Evolutionary conservation across 1,140 invertebrate species (phyloP).

Genomic region (Dufourea novaeangliae): DNA sequence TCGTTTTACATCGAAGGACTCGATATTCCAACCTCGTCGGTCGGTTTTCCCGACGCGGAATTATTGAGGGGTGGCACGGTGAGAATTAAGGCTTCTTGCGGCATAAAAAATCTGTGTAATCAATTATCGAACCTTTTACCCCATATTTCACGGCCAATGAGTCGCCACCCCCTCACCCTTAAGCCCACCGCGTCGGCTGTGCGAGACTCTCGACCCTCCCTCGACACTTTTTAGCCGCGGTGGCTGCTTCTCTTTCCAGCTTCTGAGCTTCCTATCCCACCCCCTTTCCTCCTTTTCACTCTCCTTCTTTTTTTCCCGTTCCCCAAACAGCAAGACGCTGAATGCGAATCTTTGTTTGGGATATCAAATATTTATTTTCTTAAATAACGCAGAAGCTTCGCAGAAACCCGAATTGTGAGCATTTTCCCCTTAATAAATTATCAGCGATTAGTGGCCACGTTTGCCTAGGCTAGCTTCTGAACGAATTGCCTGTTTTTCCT

Average conservation of each 20-base stretch:
- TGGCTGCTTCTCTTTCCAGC: slow-evolving; percentile 50
- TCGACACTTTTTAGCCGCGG: slow-evolving; percentile 68
- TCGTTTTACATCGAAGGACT: slow-evolving; percentile 62
- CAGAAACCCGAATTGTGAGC: slow-evolving; percentile 44
- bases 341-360: slow-evolving; percentile 64
- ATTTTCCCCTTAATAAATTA: slow-evolving; percentile 70
- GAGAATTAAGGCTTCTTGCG: slow-evolving; percentile 81
- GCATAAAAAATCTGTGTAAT: slow-evolving; percentile 82
- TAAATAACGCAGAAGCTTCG: slow-evolving; percentile 60
- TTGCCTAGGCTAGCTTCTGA: slow-evolving; percentile 39
- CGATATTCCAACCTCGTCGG: slow-evolving; percentile 73
- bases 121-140: slow-evolving; percentile 81
- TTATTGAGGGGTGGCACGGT: slow-evolving; percentile 75
- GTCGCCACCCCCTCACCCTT: slow-evolving; percentile 69
- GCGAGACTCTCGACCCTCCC: slow-evolving; percentile 66
- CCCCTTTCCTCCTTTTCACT: slow-evolving; percentile 1
- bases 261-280: not conserved
- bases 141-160: slow-evolving; percentile 81
- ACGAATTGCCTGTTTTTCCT: not conserved
- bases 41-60: slow-evolving; percentile 73
- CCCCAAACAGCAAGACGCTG: slow-evolving; percentile 19
- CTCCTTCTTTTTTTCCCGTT: not conserved
- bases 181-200: slow-evolving; percentile 56
- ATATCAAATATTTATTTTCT: slow-evolving; percentile 73
- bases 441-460: slow-evolving; percentile 68